Conservation (phyloP, 2,113 vertebrate species). For the Origma solitaria region DNA sequence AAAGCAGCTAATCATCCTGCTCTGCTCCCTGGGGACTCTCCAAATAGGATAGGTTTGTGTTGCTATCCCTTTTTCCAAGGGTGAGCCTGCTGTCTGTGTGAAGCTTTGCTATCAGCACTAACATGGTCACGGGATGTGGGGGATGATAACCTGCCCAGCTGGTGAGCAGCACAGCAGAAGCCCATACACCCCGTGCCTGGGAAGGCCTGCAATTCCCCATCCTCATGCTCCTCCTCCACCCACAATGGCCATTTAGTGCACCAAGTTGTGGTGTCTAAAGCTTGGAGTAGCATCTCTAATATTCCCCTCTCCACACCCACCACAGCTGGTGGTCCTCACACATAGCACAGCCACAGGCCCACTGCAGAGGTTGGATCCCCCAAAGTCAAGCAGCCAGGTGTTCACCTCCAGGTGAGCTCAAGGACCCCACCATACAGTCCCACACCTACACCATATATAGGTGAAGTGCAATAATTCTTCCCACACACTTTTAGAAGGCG, state of each 20-base stretch:
- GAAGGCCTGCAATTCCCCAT: not conserved
- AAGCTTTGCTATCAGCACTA: not conserved
- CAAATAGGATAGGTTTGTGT: not conserved
- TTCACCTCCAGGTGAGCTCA: not conserved
- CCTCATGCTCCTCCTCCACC: not conserved
- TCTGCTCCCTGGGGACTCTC: not conserved
- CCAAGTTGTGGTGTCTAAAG: not conserved
- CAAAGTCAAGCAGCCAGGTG: not conserved
- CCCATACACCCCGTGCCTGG: not conserved
- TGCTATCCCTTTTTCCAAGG: not conserved
- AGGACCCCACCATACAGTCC: not conserved
- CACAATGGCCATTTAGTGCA: not conserved
- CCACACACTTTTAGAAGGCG: rapidly evolving
- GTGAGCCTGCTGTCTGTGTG: not conserved
- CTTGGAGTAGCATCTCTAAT: not conserved
- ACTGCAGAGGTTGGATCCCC: not conserved
- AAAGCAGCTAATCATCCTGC: not conserved
- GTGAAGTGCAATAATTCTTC: not conserved
- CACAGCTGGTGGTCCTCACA: not conserved
- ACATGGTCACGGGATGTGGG: not conserved
- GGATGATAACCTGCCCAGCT: not conserved
- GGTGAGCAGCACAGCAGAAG: not conserved
- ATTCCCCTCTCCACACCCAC: not conserved
- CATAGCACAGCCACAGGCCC: not conserved
- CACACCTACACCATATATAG: rapidly evolving